Evolutionary conservation across 2,113 vertebrate species (phyloP).

Genomic region (Nettapus auritus): DNA sequence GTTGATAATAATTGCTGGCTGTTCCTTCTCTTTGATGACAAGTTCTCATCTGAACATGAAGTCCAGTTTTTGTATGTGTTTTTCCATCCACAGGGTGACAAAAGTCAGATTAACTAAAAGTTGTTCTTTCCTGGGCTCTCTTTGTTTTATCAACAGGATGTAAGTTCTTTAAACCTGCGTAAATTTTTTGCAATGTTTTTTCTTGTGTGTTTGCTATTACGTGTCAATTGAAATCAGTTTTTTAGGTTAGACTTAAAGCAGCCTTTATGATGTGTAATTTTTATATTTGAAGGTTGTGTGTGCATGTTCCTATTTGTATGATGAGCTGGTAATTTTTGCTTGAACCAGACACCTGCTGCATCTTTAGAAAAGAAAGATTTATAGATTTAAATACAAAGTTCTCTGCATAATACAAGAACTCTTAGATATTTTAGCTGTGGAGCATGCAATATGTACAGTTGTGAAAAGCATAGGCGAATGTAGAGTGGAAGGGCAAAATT

Average conservation of each 20-base stretch:
- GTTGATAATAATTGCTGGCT: background rate
- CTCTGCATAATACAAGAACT: background rate
- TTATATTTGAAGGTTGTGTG: background rate
- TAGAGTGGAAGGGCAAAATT: conserved; percentile 10
- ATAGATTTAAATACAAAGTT: background rate
- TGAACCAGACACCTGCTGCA: background rate
- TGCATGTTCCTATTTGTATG: background rate
- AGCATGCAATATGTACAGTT: background rate
- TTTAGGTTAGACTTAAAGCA: background rate
- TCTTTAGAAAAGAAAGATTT: background rate
- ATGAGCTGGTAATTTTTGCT: background rate
- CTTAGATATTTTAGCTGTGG: background rate
- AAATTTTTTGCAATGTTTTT: background rate
- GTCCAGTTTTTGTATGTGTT: background rate
- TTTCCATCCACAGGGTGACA: background rate
- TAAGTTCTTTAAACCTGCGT: background rate
- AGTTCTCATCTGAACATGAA: background rate
- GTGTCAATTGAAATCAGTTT: background rate
- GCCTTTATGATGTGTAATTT: background rate
- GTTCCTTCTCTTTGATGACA: background rate
- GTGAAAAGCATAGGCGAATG: background rate
- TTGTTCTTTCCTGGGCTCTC: background rate
- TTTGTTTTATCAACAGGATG: background rate
- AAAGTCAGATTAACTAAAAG: background rate
- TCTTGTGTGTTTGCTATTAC: background rate